Evolutionary conservation across 2,113 vertebrate genomes (phyloP), one percentile per base, ranked within the genome.

Genomic region (Podocnemis expansa): DNA sequence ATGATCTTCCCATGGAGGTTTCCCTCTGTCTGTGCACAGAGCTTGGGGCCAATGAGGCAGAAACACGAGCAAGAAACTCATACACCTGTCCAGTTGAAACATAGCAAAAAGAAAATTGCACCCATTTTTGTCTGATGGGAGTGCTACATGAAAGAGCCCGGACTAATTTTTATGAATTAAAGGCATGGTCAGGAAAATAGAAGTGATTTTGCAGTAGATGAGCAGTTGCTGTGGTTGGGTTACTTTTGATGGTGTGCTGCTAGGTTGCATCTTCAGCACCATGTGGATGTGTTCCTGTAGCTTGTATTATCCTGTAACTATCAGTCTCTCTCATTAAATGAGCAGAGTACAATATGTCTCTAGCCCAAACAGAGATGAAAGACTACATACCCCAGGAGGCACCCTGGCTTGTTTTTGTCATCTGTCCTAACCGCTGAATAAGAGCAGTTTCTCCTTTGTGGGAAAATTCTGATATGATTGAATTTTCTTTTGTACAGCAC

Each of bases 341-440:
- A 78, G 24, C 45, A 19, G 75, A 91, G 38, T 82, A 87, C 43
- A 43, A 6, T 8, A 21, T 27, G 17, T 16, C 29, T 85, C 47
- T 11, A 88, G 43, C n/a, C 5, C 55, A 47, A 75, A 79, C 78
- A 70, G 34, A 87, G 45, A 75, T 5, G 25, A 47, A 85, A 43
- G 80, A 10, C 24, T 58, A 54, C 93, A 21, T 54, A 87, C 3
- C 1, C 5, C 13, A 34, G 8, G 89, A 89, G 94, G 52, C 21
- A 52, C 38, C 83, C 81, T 87, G 89, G 22, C 84, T 85, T 49
- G 27, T 45, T 78, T 70, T 54, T 84, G 49, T 43, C 82, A 45
- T 43, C 24, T 34, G 81, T 47, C 0, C 0, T 27, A 78, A 13
- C 49, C 82, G 43, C 6, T 1, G 0, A 41, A 76, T 76, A 76